Conservation (phyloP, 2,888 invertebrate genomes). For the Agapostemon virescens region DNA sequence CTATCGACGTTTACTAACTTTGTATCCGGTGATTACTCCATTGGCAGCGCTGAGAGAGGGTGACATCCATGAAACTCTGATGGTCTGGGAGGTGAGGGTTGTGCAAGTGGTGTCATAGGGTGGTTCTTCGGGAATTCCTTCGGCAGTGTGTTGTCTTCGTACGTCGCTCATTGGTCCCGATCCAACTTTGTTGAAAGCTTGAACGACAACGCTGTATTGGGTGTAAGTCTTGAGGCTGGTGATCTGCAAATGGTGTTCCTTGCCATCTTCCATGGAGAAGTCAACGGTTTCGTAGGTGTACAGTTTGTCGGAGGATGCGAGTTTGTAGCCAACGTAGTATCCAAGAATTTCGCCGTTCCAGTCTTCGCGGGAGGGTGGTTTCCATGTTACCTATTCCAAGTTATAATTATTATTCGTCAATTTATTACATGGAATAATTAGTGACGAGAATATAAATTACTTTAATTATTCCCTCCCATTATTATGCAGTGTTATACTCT, state of each 20-base stretch:
- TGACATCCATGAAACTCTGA: constrained; percentile 96
- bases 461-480: no score
- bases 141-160: constrained; percentile 94
- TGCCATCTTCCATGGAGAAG: constrained; percentile 94
- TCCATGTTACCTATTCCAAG: constrained; percentile 88
- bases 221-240: constrained; percentile 94
- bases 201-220: constrained; percentile 96
- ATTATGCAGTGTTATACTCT: no score
- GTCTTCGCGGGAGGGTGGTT: constrained; percentile 92
- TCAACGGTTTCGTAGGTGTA: constrained; percentile 95
- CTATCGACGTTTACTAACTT: constrained; percentile 78
- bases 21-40: constrained; percentile 97
- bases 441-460: no score
- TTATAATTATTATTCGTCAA: background rate
- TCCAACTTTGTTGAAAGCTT: constrained; percentile 96
- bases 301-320: constrained; percentile 91
- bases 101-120: constrained; percentile 96
- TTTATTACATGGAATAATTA: background rate
- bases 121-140: constrained; percentile 95
- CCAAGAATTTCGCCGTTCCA: constrained; percentile 96
- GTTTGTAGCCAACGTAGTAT: constrained; percentile 94
- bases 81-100: constrained; percentile 95
- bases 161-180: constrained; percentile 95
- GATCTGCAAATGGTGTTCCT: constrained; percentile 92
- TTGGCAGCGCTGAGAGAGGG: constrained; percentile 95